phyloP scores from a whole-genome alignment of 1,140 invertebrate genomes.

The Brachionus asplanchnoidis region DNA sequence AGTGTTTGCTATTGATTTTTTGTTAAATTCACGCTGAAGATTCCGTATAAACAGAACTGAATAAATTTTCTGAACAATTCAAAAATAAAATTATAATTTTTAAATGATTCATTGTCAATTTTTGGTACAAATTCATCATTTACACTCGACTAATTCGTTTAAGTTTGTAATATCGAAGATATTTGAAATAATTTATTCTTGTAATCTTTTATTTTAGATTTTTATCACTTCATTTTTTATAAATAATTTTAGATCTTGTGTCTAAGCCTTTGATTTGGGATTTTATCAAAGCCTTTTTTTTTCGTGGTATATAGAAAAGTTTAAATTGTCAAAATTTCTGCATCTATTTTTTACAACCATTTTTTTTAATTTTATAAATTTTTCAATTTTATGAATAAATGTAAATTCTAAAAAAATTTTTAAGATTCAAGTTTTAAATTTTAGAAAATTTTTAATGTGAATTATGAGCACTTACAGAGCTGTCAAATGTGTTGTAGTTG shows the following conservation, averaged over 20 bases:
- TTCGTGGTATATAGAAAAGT: background rate
- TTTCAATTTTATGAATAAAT: background rate
- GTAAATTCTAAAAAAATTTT: background rate
- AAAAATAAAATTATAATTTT: background rate
- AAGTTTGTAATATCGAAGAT: background rate
- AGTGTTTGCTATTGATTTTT: background rate
- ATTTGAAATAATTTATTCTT: background rate
- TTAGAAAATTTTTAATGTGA: background rate
- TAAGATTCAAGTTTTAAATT: background rate
- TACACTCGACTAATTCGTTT: background rate
- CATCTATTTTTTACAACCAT: background rate
- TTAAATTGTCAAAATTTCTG: background rate
- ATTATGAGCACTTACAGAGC: conserved; percentile 17
- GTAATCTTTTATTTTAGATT: background rate
- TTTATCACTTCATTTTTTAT: background rate
- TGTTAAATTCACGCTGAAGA: background rate
- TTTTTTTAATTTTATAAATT: background rate
- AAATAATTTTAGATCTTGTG: background rate
- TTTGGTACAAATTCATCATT: background rate
- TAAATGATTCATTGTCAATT: background rate
- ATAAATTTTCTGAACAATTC: background rate
- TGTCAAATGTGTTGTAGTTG: conserved; percentile 39
- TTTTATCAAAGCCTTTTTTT: background rate
- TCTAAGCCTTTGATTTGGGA: background rate
- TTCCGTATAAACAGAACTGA: background rate